Conservation (phyloP, 2,888 invertebrate species). For the Polymixis lichenea region DNA sequence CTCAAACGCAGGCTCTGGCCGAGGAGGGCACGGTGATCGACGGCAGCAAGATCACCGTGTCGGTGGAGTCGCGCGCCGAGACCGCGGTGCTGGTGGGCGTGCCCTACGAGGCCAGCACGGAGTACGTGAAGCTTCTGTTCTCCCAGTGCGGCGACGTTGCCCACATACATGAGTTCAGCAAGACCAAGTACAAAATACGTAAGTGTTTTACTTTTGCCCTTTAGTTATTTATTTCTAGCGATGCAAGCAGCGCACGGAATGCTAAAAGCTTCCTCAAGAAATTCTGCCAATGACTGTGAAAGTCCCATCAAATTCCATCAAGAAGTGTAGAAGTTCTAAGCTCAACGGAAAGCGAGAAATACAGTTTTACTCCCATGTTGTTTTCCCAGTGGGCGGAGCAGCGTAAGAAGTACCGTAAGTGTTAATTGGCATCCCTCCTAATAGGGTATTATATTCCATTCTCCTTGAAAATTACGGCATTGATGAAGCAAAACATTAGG, state of each 20-base stretch:
- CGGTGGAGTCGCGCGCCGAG: slow-evolving; percentile 86
- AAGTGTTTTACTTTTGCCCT: slow-evolving; percentile 67
- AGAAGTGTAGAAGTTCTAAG: background rate
- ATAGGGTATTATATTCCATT: background rate
- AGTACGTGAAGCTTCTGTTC: slow-evolving; percentile 86
- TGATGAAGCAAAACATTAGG: background rate
- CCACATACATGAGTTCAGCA: slow-evolving; percentile 90
- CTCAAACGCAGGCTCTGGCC: slow-evolving; percentile 80
- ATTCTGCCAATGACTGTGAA: background rate
- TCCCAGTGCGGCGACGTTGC: slow-evolving; percentile 86
- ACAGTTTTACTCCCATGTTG: background rate
- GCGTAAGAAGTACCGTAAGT: background rate
- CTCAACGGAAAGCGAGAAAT: background rate
- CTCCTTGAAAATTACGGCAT: background rate
- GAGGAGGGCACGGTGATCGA: slow-evolving; percentile 84
- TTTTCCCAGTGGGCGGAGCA: background rate
- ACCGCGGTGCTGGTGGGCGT: slow-evolving; percentile 89
- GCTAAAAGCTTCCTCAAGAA: background rate
- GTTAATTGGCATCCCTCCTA: background rate
- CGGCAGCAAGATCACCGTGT: slow-evolving; percentile 81
- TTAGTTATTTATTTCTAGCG: background rate
- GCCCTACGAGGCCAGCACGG: slow-evolving; percentile 86
- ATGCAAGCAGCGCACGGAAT: too few species aligned
- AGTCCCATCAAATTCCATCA: background rate
- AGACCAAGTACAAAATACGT: slow-evolving; percentile 89